A percentile compares a stretch with the other conserved stretches of the same genome.
These are phyloP conservation scores for Morelia viridis DNA, from an alignment of 2,797 vertebrate genomes.

Conservation along the genomic window DNA sequence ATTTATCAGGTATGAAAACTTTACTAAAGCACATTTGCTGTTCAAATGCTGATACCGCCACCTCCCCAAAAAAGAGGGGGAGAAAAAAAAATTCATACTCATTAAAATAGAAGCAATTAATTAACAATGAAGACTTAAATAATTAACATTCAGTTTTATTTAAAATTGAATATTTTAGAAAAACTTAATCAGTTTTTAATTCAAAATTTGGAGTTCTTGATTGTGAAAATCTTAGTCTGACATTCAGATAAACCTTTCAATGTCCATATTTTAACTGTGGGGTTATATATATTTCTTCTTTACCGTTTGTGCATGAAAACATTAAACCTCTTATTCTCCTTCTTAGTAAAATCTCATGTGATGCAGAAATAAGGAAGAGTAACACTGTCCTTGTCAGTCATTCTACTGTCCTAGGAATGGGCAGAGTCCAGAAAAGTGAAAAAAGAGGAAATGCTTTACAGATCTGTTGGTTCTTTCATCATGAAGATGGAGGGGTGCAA, in stretches of 20 bases:
- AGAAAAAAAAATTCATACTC: not conserved
- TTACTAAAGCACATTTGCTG: constrained; percentile 6
- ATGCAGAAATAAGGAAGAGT: not conserved
- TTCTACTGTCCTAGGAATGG: not conserved
- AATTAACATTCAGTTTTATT: not conserved
- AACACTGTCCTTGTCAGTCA: not conserved
- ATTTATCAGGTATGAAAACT: not conserved
- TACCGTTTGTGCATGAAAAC: not conserved
- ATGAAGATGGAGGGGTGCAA: not conserved
- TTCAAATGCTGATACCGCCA: not conserved
- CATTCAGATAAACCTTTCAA: not conserved
- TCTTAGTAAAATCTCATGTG: not conserved
- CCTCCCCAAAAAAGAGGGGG: not conserved
- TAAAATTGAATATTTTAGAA: not conserved
- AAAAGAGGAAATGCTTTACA: not conserved
- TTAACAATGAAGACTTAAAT: not conserved
- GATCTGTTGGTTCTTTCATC: not conserved
- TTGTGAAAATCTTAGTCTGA: not conserved
- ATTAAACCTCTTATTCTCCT: not conserved
- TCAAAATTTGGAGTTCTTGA: not conserved
- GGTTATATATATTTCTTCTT: not conserved
- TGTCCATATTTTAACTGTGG: not conserved
- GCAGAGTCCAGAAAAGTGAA: not conserved
- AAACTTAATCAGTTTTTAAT: not conserved
- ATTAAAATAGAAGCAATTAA: not conserved